Evolutionary conservation across 2,888 invertebrate genomes (phyloP), one percentile per base, ranked within the genome.

Genomic region (Perithous albicinctus): DNA sequence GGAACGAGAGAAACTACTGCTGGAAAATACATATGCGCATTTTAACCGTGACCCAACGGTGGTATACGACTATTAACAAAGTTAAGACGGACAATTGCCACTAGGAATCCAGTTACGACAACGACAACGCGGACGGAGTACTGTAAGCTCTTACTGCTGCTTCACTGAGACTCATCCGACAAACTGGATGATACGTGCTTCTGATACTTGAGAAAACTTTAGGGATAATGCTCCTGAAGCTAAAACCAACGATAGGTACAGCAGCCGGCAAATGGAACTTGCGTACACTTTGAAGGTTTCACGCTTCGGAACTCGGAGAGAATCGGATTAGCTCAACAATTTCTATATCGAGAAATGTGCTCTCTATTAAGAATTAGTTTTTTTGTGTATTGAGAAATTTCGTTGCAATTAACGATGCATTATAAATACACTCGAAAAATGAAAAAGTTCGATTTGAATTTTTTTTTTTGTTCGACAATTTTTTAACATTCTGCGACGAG

Each of bases 1-100:
- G 15, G 51, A 43, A 26, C 15, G 63, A 15, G 18, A 46, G 67
- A 23, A 0, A 29, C 29, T 29, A 56, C n/a, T 15, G 48, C 43
- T n/a, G 48, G 43, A 29, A 76, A 54, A 76, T 75, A n/a, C 29
- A 73, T 77, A 74, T 81, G 72, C 61, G 54, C 75, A 78, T 78
- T 79, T 79, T 66, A 73, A 78, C 77, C n/a, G n/a, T 67, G 76
- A 76, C 51, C 63, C 23, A 80, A 74, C 61, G 43, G 46, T 51
- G 56, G 67, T n/a, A 54, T 56, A 67, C 63, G 38, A 76, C 56
- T 73, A 67, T 63, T 46, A 51, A 41, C 48, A 69, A 81, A 83
- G 75, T 83, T 76, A 35, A 29, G 54, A 35, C 38, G 10, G 38
- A 41, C 26, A 78, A 70, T 35, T 75, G 63, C 56, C 43, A 43